These are phyloP conservation scores for Trichonephila inaurata DNA, from an alignment of 1,140 invertebrate species.

Conservation along the genomic window DNA sequence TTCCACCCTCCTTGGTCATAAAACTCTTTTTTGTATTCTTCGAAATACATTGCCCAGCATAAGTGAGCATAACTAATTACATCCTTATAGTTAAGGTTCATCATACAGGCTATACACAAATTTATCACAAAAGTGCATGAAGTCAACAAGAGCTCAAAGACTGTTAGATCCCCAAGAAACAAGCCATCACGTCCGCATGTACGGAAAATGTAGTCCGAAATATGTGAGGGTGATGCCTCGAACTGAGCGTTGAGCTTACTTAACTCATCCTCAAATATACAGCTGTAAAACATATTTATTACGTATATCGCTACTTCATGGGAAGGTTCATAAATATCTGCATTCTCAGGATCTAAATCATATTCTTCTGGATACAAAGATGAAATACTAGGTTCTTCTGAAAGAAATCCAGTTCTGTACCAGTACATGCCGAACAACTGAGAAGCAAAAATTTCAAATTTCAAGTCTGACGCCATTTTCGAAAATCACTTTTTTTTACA, in stretches of 20 bases:
- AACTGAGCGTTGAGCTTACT: background rate
- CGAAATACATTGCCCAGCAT: background rate
- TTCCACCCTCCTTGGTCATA: background rate
- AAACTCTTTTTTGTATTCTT: background rate
- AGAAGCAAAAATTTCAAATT: background rate
- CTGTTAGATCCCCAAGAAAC: background rate
- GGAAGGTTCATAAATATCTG: background rate
- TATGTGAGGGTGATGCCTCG: background rate
- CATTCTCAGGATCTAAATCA: background rate
- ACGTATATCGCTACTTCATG: background rate
- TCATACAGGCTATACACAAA: background rate
- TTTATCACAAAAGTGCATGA: background rate
- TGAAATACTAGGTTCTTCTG: background rate
- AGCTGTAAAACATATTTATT: too few relatives aligned
- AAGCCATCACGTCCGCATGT: background rate
- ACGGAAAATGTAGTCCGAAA: background rate
- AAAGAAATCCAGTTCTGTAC: fast-evolving
- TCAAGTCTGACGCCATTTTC: background rate
- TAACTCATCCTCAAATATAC: background rate
- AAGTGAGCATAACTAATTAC: background rate
- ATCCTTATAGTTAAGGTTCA: too few relatives aligned
- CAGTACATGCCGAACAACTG: fast-evolving
- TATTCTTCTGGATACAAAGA: background rate
- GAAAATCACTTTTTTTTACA: background rate
- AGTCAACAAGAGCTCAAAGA: background rate